A percentile compares a stretch with the other conserved stretches of the same genome.
Evolutionary conservation across 2,113 vertebrate genomes (phyloP).

Genomic region (Thunnus maccoyii): DNA sequence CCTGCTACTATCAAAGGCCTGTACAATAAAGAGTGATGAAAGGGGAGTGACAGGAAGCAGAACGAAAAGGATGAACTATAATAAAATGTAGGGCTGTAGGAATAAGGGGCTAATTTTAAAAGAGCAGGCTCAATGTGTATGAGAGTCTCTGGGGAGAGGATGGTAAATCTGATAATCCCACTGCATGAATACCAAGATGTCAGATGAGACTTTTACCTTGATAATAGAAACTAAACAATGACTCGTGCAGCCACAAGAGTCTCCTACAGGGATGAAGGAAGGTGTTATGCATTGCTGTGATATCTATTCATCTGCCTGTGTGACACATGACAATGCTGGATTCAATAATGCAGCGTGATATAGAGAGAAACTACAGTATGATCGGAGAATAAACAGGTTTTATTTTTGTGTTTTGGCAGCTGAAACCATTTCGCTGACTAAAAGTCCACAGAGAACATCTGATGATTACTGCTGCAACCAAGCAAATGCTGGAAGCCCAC

Average conservation of each 20-base stretch:
- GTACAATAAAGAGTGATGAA: slow-evolving; percentile 27
- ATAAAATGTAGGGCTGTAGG: slow-evolving; percentile 34
- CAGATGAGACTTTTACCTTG: slow-evolving; percentile 66
- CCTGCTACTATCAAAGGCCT: slow-evolving; percentile 5
- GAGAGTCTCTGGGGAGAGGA: slow-evolving; percentile 61
- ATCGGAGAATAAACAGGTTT: slow-evolving; percentile 54
- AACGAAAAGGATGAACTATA: slow-evolving; percentile 38
- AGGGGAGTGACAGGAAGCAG: slow-evolving; percentile 22
- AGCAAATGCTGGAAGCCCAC: slow-evolving; percentile 63
- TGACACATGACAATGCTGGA: slow-evolving; percentile 15
- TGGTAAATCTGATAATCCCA: slow-evolving; percentile 74
- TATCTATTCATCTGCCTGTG: slow-evolving; percentile 32
- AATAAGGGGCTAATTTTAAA: slow-evolving; percentile 64
- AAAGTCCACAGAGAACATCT: slow-evolving; percentile 71
- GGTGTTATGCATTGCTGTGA: not conserved
- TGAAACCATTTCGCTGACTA: slow-evolving; percentile 62
- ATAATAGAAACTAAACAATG: slow-evolving; percentile 75
- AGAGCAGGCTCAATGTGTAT: slow-evolving; percentile 58
- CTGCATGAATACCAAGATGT: slow-evolving; percentile 66
- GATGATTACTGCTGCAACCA: slow-evolving; percentile 72
- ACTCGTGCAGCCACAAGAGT: slow-evolving; percentile 59
- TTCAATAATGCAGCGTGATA: slow-evolving; percentile 15
- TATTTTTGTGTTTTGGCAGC: slow-evolving; percentile 55
- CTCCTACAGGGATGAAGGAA: slow-evolving; percentile 35
- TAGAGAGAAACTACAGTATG: not conserved